These are phyloP conservation scores for Hirtodrosophila trivittata DNA, from an alignment of 2,888 invertebrate species.

Conservation along the genomic window DNA sequence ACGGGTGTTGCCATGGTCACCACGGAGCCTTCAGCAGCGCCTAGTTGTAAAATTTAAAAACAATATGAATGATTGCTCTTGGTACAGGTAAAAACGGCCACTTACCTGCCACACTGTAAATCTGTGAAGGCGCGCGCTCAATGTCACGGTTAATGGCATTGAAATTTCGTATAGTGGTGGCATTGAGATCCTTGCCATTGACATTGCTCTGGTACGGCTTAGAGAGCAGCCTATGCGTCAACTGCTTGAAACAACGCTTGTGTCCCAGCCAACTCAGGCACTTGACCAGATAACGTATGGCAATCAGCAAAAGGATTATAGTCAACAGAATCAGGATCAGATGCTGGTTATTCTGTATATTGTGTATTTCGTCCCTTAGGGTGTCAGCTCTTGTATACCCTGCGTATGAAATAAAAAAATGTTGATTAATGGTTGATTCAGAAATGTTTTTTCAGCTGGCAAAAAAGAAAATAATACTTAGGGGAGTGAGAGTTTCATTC, in stretches of 20 bases:
- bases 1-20: constrained; percentile 89
- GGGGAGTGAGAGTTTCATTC: no score
- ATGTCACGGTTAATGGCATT: constrained; percentile 78
- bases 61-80: constrained; percentile 5
- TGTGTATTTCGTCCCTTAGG: constrained; percentile 72
- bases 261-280: constrained; percentile 70
- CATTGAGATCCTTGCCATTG: constrained; percentile 74
- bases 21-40: constrained; percentile 86
- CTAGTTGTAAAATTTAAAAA: constrained; percentile 58
- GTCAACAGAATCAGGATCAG: constrained; percentile 72
- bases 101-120: constrained; percentile 81
- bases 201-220: constrained; percentile 43
- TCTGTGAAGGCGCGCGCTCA: constrained; percentile 80
- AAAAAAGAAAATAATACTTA: no score
- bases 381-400: constrained; percentile 45
- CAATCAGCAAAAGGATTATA: constrained; percentile 70
- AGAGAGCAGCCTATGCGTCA: constrained; percentile 66
- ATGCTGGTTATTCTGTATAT: constrained; percentile 72
- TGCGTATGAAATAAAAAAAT: no score
- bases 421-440: no score
- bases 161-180: constrained; percentile 80
- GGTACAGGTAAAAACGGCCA: constrained; percentile 23
- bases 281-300: constrained; percentile 70
- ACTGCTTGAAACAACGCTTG: constrained; percentile 60
- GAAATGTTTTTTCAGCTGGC: no score